Percentiles rank a stretch among this genome's conserved stretches.
Conservation (phyloP, 2,113 vertebrate genomes). For the Oryzias javanicus region DNA sequence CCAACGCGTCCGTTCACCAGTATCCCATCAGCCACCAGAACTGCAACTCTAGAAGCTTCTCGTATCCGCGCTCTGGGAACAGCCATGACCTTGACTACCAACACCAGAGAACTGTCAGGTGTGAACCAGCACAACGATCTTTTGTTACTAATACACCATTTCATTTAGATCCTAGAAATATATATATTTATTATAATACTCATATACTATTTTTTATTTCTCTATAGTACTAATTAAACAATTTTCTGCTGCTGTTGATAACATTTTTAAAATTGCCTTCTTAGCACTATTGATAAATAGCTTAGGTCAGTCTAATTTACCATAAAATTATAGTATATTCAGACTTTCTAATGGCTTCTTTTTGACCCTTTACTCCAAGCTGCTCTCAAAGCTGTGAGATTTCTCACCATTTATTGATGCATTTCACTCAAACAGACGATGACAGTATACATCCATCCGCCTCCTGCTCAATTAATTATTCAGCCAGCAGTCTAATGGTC, state of each 20-base stretch:
- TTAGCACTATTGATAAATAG: too few species aligned
- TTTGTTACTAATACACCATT: neutral
- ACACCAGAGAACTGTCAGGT: conserved; percentile 86
- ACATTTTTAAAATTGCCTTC: too few species aligned
- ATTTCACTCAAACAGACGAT: conserved; percentile 25
- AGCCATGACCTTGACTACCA: conserved; percentile 84
- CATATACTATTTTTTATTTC: too few species aligned
- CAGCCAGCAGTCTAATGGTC: conserved; percentile 54
- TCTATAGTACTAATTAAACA: too few species aligned
- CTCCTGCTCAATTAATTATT: conserved; percentile 60
- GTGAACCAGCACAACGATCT: conserved; percentile 7
- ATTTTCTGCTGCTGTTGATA: too few species aligned
- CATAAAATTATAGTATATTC: neutral
- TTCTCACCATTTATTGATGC: conserved; percentile 32
- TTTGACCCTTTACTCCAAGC: conserved; percentile 21
- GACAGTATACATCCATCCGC: conserved; percentile 31
- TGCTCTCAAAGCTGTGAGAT: conserved; percentile 25
- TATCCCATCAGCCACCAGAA: conserved; percentile 91
- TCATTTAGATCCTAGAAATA: neutral
- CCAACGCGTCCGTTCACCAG: conserved; percentile 95
- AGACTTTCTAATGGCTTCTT: neutral
- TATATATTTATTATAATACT: too few species aligned
- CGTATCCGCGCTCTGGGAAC: conserved; percentile 83
- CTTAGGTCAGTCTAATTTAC: too few species aligned
- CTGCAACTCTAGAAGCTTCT: conserved; percentile 79